Evolutionary conservation across 2,113 vertebrate genomes (phyloP).

Genomic region (Corvus cornix): DNA sequence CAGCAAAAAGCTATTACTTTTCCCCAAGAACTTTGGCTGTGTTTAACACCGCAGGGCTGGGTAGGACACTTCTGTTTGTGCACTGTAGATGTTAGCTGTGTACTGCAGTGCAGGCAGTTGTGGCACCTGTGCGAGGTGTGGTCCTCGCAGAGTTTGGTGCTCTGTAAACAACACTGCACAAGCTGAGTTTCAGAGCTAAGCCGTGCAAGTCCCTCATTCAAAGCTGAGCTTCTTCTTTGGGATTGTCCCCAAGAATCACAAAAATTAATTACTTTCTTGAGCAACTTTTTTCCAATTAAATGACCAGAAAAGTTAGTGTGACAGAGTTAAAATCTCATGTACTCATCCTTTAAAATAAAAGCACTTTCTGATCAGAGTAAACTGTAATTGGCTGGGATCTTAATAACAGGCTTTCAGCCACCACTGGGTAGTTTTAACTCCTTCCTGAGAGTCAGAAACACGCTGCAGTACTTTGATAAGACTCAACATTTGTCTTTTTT

Average conservation of each 20-base stretch:
- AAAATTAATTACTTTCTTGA: not conserved
- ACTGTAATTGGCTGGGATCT: not conserved
- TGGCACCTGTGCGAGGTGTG: not conserved
- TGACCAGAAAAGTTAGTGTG: not conserved
- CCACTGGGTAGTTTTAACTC: not conserved
- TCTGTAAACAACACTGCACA: not conserved
- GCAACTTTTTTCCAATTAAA: not conserved
- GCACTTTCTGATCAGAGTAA: not conserved
- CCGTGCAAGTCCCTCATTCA: not conserved
- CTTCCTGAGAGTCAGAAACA: not conserved
- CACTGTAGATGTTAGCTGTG: fast-evolving
- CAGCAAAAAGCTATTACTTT: not conserved
- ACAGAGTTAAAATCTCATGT: not conserved
- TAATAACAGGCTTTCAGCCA: not conserved
- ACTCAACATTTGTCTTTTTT: not conserved
- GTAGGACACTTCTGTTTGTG: not conserved
- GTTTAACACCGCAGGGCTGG: not conserved
- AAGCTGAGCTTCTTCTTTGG: not conserved
- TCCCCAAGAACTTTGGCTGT: not conserved
- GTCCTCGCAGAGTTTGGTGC: not conserved
- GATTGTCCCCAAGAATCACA: not conserved
- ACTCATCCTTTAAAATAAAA: not conserved
- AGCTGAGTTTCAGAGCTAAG: not conserved
- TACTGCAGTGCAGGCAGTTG: not conserved
- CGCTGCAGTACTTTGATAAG: not conserved